phyloP scores from a whole-genome alignment of 2,113 vertebrate species.

The Xiphophorus couchianus region DNA sequence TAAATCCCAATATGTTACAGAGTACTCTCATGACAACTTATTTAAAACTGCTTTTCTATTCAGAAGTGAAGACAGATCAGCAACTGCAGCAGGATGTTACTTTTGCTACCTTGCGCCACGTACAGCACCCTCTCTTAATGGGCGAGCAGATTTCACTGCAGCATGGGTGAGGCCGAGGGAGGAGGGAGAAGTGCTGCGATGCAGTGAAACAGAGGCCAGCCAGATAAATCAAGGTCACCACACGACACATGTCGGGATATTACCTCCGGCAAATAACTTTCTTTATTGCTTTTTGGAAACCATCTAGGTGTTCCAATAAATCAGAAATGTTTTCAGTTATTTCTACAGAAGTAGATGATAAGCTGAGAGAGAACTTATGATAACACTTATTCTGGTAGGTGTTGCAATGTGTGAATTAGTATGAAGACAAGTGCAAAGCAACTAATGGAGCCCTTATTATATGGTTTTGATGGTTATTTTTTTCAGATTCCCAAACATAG shows the following conservation, averaged over 20 bases:
- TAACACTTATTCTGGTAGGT: conserved; percentile 24
- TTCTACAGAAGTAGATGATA: conserved; percentile 50
- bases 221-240: conserved; percentile 78
- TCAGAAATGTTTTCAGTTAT: conserved; percentile 67
- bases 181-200: conserved; percentile 62
- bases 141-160: conserved; percentile 72
- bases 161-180: conserved; percentile 71
- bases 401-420: not conserved
- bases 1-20: conserved; percentile 27
- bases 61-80: conserved; percentile 53
- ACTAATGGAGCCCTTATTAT: conserved; percentile 9
- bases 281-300: conserved; percentile 79
- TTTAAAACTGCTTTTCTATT: conserved; percentile 49
- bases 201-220: conserved; percentile 66
- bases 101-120: conserved; percentile 51
- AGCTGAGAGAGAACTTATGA: conserved; percentile 20
- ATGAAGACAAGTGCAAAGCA: conserved; percentile 18
- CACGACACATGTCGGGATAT: conserved; percentile 70
- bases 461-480: conserved; percentile 17
- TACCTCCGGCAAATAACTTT: conserved; percentile 76
- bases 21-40: conserved; percentile 48
- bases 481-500: not conserved
- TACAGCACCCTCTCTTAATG: conserved; percentile 66
- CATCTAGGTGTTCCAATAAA: conserved; percentile 69
- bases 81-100: conserved; percentile 60